phyloP scores from a whole-genome alignment of 2,113 vertebrate species.

The Poecile atricapillus region DNA sequence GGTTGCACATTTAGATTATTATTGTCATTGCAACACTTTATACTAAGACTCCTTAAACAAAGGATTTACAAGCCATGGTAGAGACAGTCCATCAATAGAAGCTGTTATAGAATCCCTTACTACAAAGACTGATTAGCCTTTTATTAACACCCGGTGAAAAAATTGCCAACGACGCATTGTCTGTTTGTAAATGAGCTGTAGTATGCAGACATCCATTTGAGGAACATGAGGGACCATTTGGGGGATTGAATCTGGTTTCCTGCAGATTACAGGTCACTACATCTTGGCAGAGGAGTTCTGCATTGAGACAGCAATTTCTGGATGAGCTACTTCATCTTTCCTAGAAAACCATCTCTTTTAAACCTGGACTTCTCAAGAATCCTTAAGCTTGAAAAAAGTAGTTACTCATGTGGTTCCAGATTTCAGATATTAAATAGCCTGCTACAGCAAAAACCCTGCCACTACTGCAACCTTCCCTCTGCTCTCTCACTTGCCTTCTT shows the following conservation, averaged over 20 bases:
- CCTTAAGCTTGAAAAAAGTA: background rate
- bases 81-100: background rate
- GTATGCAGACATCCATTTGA: background rate
- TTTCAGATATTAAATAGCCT: background rate
- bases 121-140: background rate
- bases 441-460: background rate
- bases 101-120: background rate
- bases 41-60: slow-evolving; percentile 13
- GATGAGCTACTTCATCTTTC: background rate
- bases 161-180: background rate
- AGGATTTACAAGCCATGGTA: background rate
- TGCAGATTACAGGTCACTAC: background rate
- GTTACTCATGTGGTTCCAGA: background rate
- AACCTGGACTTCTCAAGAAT: background rate
- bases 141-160: slow-evolving; percentile 1
- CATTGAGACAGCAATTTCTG: background rate
- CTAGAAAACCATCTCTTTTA: background rate
- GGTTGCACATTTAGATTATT: slow-evolving; percentile 40
- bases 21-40: slow-evolving; percentile 19
- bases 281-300: background rate
- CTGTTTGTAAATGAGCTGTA: background rate
- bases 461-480: background rate
- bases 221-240: background rate
- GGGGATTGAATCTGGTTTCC: background rate
- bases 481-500: background rate